These are phyloP conservation scores for Lasaia peninsularis DNA, from an alignment of 1,140 invertebrate species.

Conservation along the genomic window DNA sequence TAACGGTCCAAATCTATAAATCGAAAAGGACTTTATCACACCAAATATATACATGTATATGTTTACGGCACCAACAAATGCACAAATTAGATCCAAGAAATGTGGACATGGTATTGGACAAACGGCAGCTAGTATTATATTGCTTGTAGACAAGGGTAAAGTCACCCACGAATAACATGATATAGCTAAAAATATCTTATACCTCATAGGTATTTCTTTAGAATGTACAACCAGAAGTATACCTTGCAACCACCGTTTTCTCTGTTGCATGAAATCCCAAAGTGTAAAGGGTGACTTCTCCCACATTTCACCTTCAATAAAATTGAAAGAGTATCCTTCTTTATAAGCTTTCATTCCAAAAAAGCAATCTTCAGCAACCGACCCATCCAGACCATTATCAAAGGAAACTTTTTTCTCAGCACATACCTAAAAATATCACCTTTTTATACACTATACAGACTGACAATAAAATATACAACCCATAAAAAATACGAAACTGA, in stretches of 20 bases:
- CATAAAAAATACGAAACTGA: not conserved
- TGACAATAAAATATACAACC: not conserved
- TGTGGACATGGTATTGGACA: slow-evolving; percentile 93
- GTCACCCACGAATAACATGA: slow-evolving; percentile 98
- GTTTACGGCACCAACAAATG: slow-evolving; percentile 93
- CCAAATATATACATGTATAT: slow-evolving; percentile 98
- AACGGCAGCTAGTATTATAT: slow-evolving; percentile 88
- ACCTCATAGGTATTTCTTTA: slow-evolving; percentile 87
- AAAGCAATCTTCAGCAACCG: slow-evolving; percentile 98
- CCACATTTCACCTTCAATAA: slow-evolving; percentile 98
- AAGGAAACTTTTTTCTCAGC: slow-evolving; percentile 95
- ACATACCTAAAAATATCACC: slow-evolving; percentile 81
- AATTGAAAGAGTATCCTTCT: slow-evolving; percentile 92
- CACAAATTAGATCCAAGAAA: slow-evolving; percentile 89
- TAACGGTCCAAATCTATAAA: slow-evolving; percentile 89
- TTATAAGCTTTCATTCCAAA: slow-evolving; percentile 96
- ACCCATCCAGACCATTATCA: slow-evolving; percentile 96
- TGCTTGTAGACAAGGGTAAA: slow-evolving; percentile 93
- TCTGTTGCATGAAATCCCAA: slow-evolving; percentile 96
- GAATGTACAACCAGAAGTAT: slow-evolving; percentile 96
- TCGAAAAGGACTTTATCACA: slow-evolving; percentile 95
- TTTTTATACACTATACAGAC: not conserved
- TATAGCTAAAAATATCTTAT: slow-evolving; percentile 91
- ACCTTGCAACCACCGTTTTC: slow-evolving; percentile 97
- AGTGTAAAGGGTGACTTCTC: slow-evolving; percentile 97